Evolutionary conservation across 2,888 invertebrate genomes (phyloP).

Genomic region (Slavum lentiscoides): DNA sequence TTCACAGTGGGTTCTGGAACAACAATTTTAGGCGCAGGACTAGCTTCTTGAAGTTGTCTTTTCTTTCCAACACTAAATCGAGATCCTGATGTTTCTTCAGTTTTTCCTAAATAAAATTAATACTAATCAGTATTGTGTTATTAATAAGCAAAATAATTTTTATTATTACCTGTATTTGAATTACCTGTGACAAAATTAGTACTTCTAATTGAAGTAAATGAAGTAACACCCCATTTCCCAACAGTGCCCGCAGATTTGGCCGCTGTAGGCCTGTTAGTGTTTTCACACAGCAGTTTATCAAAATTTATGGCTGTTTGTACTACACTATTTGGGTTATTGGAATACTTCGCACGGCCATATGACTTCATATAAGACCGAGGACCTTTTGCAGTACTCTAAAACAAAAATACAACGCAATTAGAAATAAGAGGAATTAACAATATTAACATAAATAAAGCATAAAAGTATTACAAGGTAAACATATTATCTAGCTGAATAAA

Average conservation of each 20-base stretch:
- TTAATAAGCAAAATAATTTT: constrained; percentile 20
- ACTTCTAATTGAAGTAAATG: constrained; percentile 86
- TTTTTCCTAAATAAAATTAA: constrained; percentile 44
- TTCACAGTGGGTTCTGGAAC: constrained; percentile 50
- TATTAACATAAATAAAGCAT: neutral
- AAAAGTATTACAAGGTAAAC: neutral
- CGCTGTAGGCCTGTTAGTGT: constrained; percentile 84
- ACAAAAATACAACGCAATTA: constrained; percentile 26
- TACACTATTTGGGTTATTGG: constrained; percentile 56
- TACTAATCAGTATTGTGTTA: neutral
- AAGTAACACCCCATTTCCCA: constrained; percentile 93
- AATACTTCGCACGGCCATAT: constrained; percentile 55
- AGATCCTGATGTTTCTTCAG: constrained; percentile 52
- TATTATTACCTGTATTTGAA: constrained; percentile 48
- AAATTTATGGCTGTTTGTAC: constrained; percentile 67
- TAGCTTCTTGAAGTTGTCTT: constrained; percentile 61
- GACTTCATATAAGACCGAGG: constrained; percentile 54
- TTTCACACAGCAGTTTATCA: constrained; percentile 71
- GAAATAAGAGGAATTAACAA: neutral
- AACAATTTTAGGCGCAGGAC: constrained; percentile 62
- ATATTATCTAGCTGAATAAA: neutral
- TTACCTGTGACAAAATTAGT: constrained; percentile 61
- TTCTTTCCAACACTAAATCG: constrained; percentile 55
- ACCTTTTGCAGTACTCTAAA: constrained; percentile 49
- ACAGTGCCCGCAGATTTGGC: constrained; percentile 88